Conservation (phyloP, 2,888 invertebrate species). For the Torymus auratus region DNA sequence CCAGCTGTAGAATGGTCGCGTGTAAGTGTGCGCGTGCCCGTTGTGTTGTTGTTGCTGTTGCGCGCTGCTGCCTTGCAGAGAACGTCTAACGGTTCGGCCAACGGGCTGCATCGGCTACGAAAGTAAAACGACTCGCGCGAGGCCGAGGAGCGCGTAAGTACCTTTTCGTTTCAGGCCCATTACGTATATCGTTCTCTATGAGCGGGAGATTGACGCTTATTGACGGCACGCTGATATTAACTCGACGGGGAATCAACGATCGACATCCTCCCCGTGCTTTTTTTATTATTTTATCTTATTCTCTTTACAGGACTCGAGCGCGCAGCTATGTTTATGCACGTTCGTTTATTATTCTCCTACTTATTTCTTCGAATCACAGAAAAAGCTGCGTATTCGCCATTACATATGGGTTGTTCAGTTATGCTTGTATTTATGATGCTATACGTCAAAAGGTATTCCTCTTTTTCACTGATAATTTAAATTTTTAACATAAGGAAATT, state of each 20-base stretch:
- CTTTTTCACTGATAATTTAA: no score
- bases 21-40: neutral
- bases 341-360: conserved; percentile 31
- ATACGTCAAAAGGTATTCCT: no score
- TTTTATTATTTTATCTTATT: neutral
- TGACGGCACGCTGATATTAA: conserved; percentile 43
- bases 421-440: no score
- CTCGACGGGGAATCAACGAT: conserved; percentile 32
- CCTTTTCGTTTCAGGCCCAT: conserved; percentile 55
- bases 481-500: no score
- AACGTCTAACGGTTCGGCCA: conserved; percentile 54
- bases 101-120: conserved; percentile 41
- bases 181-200: conserved; percentile 39
- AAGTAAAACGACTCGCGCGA: conserved; percentile 55
- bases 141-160: conserved; percentile 25
- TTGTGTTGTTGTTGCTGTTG: neutral
- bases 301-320: neutral
- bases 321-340: neutral
- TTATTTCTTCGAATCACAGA: neutral
- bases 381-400: conserved; percentile 1
- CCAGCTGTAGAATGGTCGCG: neutral
- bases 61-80: conserved; percentile 12
- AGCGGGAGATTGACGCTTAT: conserved; percentile 53
- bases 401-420: no score
- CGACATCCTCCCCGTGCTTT: conserved; percentile 24